phyloP scores from a whole-genome alignment of 2,797 vertebrate species.

The Eleutherodactylus coqui region DNA sequence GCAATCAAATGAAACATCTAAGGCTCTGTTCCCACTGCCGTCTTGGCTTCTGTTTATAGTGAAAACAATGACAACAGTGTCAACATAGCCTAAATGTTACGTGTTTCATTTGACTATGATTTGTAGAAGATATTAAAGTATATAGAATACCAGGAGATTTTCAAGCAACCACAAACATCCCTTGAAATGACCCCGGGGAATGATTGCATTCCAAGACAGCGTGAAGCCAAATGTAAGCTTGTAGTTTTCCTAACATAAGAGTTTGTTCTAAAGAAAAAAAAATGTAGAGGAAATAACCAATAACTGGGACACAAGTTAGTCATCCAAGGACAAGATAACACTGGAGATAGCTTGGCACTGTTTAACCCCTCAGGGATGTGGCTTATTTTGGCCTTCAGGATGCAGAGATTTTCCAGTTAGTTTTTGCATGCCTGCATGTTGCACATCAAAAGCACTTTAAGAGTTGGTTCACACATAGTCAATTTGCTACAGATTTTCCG shows the following conservation, averaged over 20 bases:
- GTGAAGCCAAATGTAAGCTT: slow-evolving; percentile 33
- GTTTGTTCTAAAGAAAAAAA: neutral
- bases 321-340: slow-evolving; percentile 11
- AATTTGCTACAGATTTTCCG: too few relatives aligned
- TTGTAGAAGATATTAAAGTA: neutral
- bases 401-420: too few relatives aligned
- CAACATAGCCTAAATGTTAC: neutral
- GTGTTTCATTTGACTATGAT: neutral
- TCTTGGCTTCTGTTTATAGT: neutral
- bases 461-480: too few relatives aligned
- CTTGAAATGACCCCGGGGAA: slow-evolving; percentile 20
- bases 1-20: neutral
- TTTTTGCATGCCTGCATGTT: too few relatives aligned
- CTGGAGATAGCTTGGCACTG: neutral
- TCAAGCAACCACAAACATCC: slow-evolving; percentile 1
- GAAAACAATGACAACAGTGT: neutral
- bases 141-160: neutral
- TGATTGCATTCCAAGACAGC: slow-evolving; percentile 5
- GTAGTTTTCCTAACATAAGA: neutral
- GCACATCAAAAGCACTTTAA: too few relatives aligned
- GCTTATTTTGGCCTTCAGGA: too few relatives aligned
- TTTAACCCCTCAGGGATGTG: too few relatives aligned
- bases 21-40: neutral
- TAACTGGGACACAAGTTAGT: neutral
- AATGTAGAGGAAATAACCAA: neutral